Evolutionary conservation across 1,140 invertebrate species (phyloP), one percentile per base, ranked within the genome.

Genomic region (Pogonomyrmex barbatus): DNA sequence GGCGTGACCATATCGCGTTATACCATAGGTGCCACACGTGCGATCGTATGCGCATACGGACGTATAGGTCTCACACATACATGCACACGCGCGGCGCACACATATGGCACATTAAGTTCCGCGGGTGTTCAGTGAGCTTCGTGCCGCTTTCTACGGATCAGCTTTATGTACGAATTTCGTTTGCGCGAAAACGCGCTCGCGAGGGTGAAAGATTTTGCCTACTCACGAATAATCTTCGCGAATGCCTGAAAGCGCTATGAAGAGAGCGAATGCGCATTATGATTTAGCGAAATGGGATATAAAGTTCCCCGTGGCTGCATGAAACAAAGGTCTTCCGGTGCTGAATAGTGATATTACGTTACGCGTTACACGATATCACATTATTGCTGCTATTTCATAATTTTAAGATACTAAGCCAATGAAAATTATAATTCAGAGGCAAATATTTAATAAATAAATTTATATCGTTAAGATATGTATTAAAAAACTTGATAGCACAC

Each of bases 1-100:
- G 86, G 89, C 89, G 90, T 91, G 90, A 91, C 89, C 88, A 70
- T 52, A 56, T 54, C 52, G 54, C 88, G 86, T 90, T 88, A 90
- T 81, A 87, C 68, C 54, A 86, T 30, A n/a, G 56, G 45, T 65
- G 68, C 65, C 50, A 47, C 73, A 83, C 87, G 87, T 73, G 58
- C 67, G 60, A 30, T 4, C 70, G n/a, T 76, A 56, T 30, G 54
- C 24, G 56, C 52, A 42, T 42, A 78, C 17, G 45, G 45, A 78
- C 45, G 56, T 50, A 14, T 56, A 42, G 50, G 67, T 58, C 45
- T 12, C 54, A 30, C 9, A 12, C 42, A 54, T 10, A 33, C 10
- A 45, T 14, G 9, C 9, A 17, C 30, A 4, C 39, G 30, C 42
- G 33, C 14, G 24, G 10, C 30, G 14, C n/a, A 12, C 24, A 58